Evolutionary conservation across 2,797 vertebrate species (phyloP), one percentile per base, ranked within the genome.

Genomic region (Macropodus opercularis): DNA sequence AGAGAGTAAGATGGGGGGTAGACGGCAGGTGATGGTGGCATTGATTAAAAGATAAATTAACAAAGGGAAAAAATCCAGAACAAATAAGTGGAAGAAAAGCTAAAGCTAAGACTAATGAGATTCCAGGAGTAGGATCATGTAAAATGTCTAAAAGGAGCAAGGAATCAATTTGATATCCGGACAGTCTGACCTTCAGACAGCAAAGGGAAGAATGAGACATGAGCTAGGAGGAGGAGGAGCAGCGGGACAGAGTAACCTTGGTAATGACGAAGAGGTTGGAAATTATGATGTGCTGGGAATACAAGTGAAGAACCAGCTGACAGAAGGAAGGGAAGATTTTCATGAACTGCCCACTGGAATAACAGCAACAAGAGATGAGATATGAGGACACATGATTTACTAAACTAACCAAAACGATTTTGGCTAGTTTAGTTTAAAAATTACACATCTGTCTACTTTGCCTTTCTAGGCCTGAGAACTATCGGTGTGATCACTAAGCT

Each of bases 401-500:
- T n/a, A n/a, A n/a, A n/a, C n/a, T n/a, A n/a, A n/a, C n/a, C n/a
- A n/a, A n/a, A n/a, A n/a, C n/a, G n/a, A n/a, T n/a, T n/a, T n/a
- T n/a, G n/a, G n/a, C n/a, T n/a, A n/a, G n/a, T n/a, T n/a, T n/a
- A n/a, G n/a, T n/a, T n/a, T n/a, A n/a, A n/a, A n/a, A n/a, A n/a
- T n/a, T n/a, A n/a, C n/a, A n/a, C n/a, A n/a, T n/a, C n/a, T n/a
- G n/a, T n/a, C n/a, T n/a, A n/a, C n/a, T 7, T 22, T 3, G 19
- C 2, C 19, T 50, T 22, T 63, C 2, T 55, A 98, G 97, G 97
- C 60, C 73, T 95, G 66, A 84, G 96, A 75, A 98, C 96, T 1
- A 98, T 98, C 1, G 97, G 96, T 0, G 97, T 98, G 62, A 98
- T 98, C 85, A 98, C 97, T 60, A 98, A 98, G 53, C 91, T 98